Evolutionary conservation across 2,888 invertebrate species (phyloP), one percentile per base, ranked within the genome.

Genomic region (Ormyrus nitidulus): DNA sequence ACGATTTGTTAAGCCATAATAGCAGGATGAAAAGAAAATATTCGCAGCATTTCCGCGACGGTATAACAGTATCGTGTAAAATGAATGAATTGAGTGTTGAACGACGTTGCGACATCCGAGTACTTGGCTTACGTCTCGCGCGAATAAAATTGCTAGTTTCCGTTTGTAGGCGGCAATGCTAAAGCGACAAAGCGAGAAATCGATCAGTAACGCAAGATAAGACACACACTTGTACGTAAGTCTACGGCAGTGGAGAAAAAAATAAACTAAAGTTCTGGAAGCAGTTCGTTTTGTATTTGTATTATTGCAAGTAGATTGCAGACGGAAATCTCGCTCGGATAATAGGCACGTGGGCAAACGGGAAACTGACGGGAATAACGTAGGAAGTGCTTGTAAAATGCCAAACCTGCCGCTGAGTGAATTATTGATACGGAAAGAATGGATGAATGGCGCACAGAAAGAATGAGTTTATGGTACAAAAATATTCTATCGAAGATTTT

Each of bases 321-420:
- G 49, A 6, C n/a, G 7, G 5, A 10, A 34, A 51, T 8, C n/a
- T 11, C 34, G 44, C 34, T 4, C 4, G 34, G 34, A 34, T 34
- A 34, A 34, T 34, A 34, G 34, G 48, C 58, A 51, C 70, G 70
- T 77, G 65, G 71, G 77, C 70, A 64, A 77, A 77, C 46, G 58
- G 19, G 65, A 65, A 65, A 71, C 51, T 65, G 70, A 71, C n/a
- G 13, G 8, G 51, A 64, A 58, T 11, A 13, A 58, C 46, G 64
- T 65, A 44, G 58, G 51, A 65, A 59, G 58, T 11, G 34, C 34
- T 34, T 34, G 34, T 34, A 34, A 34, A 34, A 4, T 34, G 34
- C 4, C 34, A 34, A 34, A 4, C 34, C 34, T 34, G 34, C 34
- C 34, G 34, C 34, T 34, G 34, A 34, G 34, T 34, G 34, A 34